These are phyloP conservation scores for Catharus ustulatus DNA, from an alignment of 2,797 vertebrate genomes.

Conservation along the genomic window DNA sequence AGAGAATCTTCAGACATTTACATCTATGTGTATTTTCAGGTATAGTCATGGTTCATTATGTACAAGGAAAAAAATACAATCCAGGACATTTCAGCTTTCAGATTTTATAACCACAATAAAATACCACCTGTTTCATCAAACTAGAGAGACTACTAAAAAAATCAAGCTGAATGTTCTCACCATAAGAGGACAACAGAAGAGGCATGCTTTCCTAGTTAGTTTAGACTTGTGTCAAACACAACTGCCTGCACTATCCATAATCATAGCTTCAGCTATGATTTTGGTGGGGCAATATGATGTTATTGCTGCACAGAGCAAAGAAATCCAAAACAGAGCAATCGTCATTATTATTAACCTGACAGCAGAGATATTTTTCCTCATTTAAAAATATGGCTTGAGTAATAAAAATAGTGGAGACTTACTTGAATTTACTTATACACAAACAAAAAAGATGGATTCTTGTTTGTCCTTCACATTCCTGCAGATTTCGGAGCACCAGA, in stretches of 20 bases:
- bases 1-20: not conserved
- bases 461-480: not conserved
- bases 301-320: not conserved
- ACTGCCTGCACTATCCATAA: not conserved
- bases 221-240: not conserved
- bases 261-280: not conserved
- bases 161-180: not conserved
- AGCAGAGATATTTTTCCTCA: not conserved
- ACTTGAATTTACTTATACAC: not conserved
- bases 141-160: not conserved
- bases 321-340: not conserved
- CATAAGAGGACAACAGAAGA: not conserved
- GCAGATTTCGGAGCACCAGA: not conserved
- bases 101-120: conserved; percentile 6
- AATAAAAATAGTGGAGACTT: not conserved
- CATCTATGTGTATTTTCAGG: not conserved
- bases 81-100: not conserved
- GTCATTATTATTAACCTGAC: not conserved
- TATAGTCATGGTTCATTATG: not conserved
- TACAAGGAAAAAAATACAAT: not conserved
- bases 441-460: not conserved
- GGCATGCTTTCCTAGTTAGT: not conserved
- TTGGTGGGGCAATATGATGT: not conserved
- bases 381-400: not conserved
- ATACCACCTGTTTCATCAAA: not conserved